Base-by-base conservation (phyloP, 2,888 invertebrate species). In the Spicauda simplicius region DNA sequence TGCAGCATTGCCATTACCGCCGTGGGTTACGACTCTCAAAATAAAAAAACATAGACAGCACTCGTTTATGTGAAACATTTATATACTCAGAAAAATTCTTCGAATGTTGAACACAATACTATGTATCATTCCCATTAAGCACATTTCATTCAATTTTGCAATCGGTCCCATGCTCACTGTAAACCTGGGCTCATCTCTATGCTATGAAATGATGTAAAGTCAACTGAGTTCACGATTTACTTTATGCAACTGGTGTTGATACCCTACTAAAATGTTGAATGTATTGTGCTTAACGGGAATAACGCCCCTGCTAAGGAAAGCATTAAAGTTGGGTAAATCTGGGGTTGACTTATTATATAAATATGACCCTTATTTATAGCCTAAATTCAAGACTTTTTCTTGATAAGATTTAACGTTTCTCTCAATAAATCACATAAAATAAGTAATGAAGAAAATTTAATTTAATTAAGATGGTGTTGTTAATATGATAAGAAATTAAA, bases 341-440 rank as follows among this genome's bases (percentile, higher is more conserved):
- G 71, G 74, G 74, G 76, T 80, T 73, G 75, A 79, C 80, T 80
- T 81, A 79, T 80, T 81, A 77, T 78, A 78, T 78, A 76, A 81
- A 83, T 80, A 82, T 83, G 80, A 73, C 77, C 78, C 76, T 83
- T 85, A 84, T 84, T 86, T 82, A 84, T 81, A 80, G 64, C 58
- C 58, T 58, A 65, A 65, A 52, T 52, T 65, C 20, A 25, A 59
- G 58, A 65, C 53, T 58, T 65, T 70, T 74, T 74, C 76, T 70
- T 73, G 76, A 74, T 72, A 71, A 72, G 75, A 72, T 72, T 71
- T 66, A 73, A 72, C 72, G 71, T 73, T 61, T 62, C 33, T 37
- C 45, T 61, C 45, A 58, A 61, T 64, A 64, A 69, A 69, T 69
- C 25, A 65, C 33, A 61, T 62, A 48, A 48, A 52, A 52, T 33